Evolutionary conservation across 2,888 invertebrate species (phyloP).

Genomic region (Holacanthella duospinosa): DNA sequence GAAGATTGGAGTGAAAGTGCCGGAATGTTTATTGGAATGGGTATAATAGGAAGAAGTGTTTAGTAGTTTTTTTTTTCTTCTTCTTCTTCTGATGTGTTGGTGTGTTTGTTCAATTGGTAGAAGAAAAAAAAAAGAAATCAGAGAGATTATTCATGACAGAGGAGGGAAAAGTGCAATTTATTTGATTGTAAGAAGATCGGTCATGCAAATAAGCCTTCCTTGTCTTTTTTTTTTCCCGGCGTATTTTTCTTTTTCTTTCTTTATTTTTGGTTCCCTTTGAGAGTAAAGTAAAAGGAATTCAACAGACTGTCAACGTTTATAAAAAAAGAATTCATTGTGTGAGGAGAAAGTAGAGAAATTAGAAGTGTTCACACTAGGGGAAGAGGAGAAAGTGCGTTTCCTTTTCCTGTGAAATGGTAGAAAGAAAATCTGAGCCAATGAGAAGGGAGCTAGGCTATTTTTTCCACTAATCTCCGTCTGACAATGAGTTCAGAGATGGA

Average conservation of each 20-base stretch:
- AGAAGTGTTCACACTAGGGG: no score
- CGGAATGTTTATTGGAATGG: not conserved
- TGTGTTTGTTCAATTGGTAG: no score
- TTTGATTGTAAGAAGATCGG: conserved; percentile 29
- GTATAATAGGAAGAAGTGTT: not conserved
- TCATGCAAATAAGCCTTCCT: conserved; percentile 28
- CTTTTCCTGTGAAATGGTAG: no score
- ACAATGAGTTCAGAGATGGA: no score
- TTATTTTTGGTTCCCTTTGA: no score
- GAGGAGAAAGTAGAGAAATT: conserved; percentile 5
- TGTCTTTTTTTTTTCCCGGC: conserved; percentile 9
- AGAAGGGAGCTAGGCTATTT: no score
- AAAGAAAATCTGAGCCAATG: no score
- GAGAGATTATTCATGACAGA: conserved; percentile 15
- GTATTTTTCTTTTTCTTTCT: conserved; percentile 12
- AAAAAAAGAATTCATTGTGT: not conserved
- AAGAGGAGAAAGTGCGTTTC: no score
- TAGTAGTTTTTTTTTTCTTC: no score
- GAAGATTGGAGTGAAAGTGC: not conserved
- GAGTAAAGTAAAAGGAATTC: conserved; percentile 3
- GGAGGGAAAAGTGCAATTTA: conserved; percentile 20
- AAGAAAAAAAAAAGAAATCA: conserved; percentile 9
- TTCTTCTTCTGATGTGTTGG: no score
- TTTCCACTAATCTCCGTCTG: no score
- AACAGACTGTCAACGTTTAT: not conserved